Conservation (phyloP, 1,140 invertebrate genomes). For the Hetaerina americana region DNA sequence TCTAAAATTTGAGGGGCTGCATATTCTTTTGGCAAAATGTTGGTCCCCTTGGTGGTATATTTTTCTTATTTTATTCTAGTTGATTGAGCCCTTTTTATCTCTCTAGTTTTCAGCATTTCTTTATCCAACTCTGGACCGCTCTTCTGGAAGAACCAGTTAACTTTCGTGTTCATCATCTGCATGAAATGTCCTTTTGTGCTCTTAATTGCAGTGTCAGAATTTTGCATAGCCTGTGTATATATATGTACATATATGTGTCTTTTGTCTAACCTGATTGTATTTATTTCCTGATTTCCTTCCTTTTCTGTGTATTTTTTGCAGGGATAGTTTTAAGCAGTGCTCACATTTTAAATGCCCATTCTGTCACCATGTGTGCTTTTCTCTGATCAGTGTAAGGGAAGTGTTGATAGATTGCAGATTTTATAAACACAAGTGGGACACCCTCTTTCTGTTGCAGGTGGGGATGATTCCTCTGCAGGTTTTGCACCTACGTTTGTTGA, state of each 20-base stretch:
- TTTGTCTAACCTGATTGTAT: neutral
- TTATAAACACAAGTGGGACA: neutral
- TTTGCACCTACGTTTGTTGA: conserved; percentile 91
- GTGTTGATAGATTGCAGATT: neutral
- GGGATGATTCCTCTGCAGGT: conserved; percentile 65
- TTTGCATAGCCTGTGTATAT: too few relatives aligned
- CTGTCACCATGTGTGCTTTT: neutral
- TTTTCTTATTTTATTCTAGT: neutral
- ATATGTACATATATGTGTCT: neutral
- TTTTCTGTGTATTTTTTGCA: neutral
- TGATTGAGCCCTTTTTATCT: neutral
- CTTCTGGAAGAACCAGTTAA: neutral
- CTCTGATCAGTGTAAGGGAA: neutral
- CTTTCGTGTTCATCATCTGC: neutral
- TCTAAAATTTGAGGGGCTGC: too few relatives aligned
- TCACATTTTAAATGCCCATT: neutral
- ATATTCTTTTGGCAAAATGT: too few relatives aligned
- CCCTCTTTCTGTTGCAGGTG: conserved; percentile 49
- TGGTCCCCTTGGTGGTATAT: neutral
- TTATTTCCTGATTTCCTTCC: neutral
- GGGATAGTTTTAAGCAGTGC: neutral
- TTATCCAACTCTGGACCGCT: neutral
- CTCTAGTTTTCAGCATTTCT: conserved; percentile 2
- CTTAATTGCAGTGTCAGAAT: neutral
- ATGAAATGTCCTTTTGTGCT: neutral